Conservation (phyloP, 2,113 vertebrate species). For the Odobenus rosmarus region DNA sequence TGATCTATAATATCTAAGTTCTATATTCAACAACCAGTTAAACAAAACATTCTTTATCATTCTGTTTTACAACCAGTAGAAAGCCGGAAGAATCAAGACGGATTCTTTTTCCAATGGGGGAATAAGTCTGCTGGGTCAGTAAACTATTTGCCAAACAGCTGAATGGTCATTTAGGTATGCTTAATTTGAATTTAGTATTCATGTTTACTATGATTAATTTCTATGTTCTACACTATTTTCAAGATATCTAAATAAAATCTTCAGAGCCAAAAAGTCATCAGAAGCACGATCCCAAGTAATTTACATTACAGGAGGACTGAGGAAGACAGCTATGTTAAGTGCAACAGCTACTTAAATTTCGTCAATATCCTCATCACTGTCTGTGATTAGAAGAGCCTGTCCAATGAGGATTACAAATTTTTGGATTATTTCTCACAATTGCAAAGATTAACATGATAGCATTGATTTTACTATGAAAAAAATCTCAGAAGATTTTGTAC, state of each 20-base stretch:
- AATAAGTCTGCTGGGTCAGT: slow-evolving; percentile 29
- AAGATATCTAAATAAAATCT: slow-evolving; percentile 40
- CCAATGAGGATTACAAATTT: not conserved
- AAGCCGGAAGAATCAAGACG: slow-evolving; percentile 16
- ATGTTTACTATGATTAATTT: not conserved
- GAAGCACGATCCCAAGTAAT: slow-evolving; percentile 25
- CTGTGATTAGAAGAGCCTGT: not conserved
- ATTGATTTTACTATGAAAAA: not conserved
- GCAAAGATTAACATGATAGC: not conserved
- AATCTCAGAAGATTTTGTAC: not conserved
- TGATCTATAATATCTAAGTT: slow-evolving; percentile 50
- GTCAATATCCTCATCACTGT: not conserved
- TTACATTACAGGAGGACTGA: not conserved
- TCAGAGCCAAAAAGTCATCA: slow-evolving; percentile 33
- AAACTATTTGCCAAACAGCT: slow-evolving; percentile 13
- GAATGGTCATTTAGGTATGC: not conserved
- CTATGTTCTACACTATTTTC: slow-evolving; percentile 6
- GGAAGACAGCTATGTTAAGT: not conserved
- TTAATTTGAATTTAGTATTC: slow-evolving; percentile 6
- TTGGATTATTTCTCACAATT: not conserved
- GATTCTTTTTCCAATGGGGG: not conserved
- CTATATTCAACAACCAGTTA: slow-evolving; percentile 39
- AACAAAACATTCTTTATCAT: slow-evolving; percentile 52
- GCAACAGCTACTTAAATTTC: not conserved
- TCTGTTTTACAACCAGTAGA: slow-evolving; percentile 62